phyloP scores from a whole-genome alignment of 2,888 invertebrate species.

The Tyria jacobaeae region DNA sequence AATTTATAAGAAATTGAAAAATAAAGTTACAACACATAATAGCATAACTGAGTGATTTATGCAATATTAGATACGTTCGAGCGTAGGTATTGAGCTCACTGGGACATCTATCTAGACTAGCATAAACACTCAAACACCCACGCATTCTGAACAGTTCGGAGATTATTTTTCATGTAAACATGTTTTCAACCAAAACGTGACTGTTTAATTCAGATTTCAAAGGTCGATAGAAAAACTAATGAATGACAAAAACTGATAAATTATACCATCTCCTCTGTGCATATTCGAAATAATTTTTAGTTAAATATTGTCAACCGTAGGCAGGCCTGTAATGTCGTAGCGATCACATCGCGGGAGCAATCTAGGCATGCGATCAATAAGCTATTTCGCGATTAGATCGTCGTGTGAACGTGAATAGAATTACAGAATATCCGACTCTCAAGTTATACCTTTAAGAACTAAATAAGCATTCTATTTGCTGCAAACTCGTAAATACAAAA shows the following conservation, averaged over 20 bases:
- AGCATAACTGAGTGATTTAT: slow-evolving; percentile 66
- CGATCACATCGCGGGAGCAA: slow-evolving; percentile 60
- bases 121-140: slow-evolving; percentile 27
- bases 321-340: slow-evolving; percentile 50
- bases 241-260: slow-evolving; percentile 64
- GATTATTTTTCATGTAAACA: slow-evolving; percentile 26
- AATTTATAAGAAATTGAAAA: slow-evolving; percentile 60
- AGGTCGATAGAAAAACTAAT: slow-evolving; percentile 57
- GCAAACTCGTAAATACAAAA: slow-evolving; percentile 29
- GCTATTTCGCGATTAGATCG: slow-evolving; percentile 31
- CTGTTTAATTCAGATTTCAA: slow-evolving; percentile 28
- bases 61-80: slow-evolving; percentile 52
- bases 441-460: slow-evolving; percentile 28
- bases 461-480: slow-evolving; percentile 26
- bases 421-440: slow-evolving; percentile 31
- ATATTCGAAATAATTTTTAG: slow-evolving; percentile 60
- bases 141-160: slow-evolving; percentile 26
- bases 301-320: slow-evolving; percentile 66
- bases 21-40: slow-evolving; percentile 61
- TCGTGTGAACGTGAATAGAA: slow-evolving; percentile 21
- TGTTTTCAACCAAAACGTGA: slow-evolving; percentile 11
- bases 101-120: slow-evolving; percentile 44
- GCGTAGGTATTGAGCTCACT: slow-evolving; percentile 49
- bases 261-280: slow-evolving; percentile 60
- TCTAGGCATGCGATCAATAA: slow-evolving; percentile 59